Evolutionary conservation across 2,888 invertebrate genomes (phyloP).

Genomic region (Andrena dorsata): DNA sequence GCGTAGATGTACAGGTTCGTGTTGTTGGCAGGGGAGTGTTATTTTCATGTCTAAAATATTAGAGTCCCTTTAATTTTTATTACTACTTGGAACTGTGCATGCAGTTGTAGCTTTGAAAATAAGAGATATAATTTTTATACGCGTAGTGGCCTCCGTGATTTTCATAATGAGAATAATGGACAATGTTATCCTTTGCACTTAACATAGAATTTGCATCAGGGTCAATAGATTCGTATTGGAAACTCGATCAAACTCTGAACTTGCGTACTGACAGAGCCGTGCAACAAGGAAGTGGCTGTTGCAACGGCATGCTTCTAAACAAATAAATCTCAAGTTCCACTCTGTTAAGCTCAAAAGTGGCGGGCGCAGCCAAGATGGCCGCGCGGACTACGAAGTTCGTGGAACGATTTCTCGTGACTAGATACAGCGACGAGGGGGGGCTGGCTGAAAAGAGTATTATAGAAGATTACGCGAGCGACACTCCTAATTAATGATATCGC

Average conservation of each 20-base stretch:
- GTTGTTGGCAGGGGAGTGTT: too few relatives aligned
- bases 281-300: neutral
- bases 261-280: neutral
- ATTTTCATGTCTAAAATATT: too few relatives aligned
- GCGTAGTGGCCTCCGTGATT: too few relatives aligned
- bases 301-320: neutral
- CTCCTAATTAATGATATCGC: slow-evolving; percentile 22
- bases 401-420: slow-evolving; percentile 1
- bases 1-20: too few relatives aligned
- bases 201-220: neutral
- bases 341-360: neutral
- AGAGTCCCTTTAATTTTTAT: too few relatives aligned
- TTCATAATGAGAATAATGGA: too few relatives aligned
- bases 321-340: slow-evolving; percentile 16
- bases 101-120: too few relatives aligned
- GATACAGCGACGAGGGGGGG: neutral
- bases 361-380: neutral
- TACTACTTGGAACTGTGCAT: too few relatives aligned
- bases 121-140: too few relatives aligned
- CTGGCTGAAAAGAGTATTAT: neutral
- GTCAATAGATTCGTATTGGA: neutral
- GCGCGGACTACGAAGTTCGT: slow-evolving; percentile 1
- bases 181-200: too few relatives aligned
- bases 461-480: slow-evolving; percentile 19
- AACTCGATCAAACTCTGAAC: neutral